These are phyloP conservation scores for Coryphaenoides rupestris DNA, from an alignment of 2,113 vertebrate species.

Conservation along the genomic window DNA sequence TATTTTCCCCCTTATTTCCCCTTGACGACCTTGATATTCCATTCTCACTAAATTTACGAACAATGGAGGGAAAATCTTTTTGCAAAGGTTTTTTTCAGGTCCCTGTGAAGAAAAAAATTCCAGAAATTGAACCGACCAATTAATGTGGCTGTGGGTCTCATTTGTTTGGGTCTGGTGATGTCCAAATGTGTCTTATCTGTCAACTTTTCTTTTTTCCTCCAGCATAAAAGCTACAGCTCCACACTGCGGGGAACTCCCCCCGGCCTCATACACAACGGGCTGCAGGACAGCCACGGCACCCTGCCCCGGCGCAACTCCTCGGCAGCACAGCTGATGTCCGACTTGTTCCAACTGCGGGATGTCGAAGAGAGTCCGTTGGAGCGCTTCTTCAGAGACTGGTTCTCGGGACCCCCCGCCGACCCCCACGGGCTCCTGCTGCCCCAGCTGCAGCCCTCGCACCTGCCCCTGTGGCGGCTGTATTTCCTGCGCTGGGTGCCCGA, in stretches of 20 bases:
- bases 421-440: conserved; percentile 84
- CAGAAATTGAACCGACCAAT: too few relatives aligned
- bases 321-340: conserved; percentile 73
- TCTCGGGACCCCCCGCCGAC: conserved; percentile 81
- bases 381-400: conserved; percentile 82
- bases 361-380: conserved; percentile 71
- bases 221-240: conserved; percentile 87
- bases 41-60: too few relatives aligned
- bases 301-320: conserved; percentile 82
- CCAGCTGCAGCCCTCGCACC: conserved; percentile 74
- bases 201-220: conserved; percentile 9
- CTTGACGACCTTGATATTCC: too few relatives aligned
- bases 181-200: neutral
- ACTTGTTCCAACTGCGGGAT: conserved; percentile 65
- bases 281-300: conserved; percentile 71
- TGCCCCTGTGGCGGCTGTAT: conserved; percentile 93
- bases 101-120: too few relatives aligned
- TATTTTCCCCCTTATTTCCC: too few relatives aligned
- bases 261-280: conserved; percentile 75
- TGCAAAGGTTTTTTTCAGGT: too few relatives aligned
- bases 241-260: conserved; percentile 77
- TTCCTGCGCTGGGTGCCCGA: conserved; percentile 97
- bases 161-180: too few relatives aligned
- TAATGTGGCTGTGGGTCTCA: too few relatives aligned
- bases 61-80: too few relatives aligned